Base-by-base conservation (phyloP, 2,797 vertebrate genomes). In the Labroides dimidiatus region DNA sequence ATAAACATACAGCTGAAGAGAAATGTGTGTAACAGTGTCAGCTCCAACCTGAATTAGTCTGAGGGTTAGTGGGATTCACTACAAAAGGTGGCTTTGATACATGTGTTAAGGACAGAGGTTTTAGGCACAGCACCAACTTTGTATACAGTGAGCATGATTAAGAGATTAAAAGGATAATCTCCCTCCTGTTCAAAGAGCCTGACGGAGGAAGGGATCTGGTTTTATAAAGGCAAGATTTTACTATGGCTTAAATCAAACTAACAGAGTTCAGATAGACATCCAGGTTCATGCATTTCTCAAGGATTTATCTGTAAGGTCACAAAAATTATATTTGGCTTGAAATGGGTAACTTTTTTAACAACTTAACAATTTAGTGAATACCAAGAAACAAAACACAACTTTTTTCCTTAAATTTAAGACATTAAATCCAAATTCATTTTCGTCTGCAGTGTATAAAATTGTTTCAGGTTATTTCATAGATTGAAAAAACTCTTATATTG, bases 91-190 rank as follows among this genome's bases (percentile, higher is more conserved):
- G 72, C 70, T 64, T 42, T 66, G 76, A 77, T 77, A 64, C 60
- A 73, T 80, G 71, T 75, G 69, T 83, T 75, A 52, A 81, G 84
- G 82, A 86, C 86, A 84, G 72, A 63, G 85, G 78, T 84, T 84
- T 84, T 77, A 86, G 84, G 85, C 83, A 84, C 76, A 68, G 55
- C 71, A 73, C 84, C 87, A 92, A 80, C 69, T 43, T 65, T 73
- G 75, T 79, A 81, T 67, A 80, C 80, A 77, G 70, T 72, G 68
- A 30, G 76, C 78, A 77, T 82, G 88, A 92, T 90, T 86, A 89
- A 90, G 75, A 91, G 86, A 93, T 91, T 91, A 91, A 79, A 87
- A 64, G 81, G 85, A 89, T 91, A 87, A 91, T 92, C 85, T 86
- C 72, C 65, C 67, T 78, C 37, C 76, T 44, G 82, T 89, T 91